These are phyloP conservation scores for Tetropium fuscum DNA, from an alignment of 2,888 invertebrate genomes.

Conservation along the genomic window DNA sequence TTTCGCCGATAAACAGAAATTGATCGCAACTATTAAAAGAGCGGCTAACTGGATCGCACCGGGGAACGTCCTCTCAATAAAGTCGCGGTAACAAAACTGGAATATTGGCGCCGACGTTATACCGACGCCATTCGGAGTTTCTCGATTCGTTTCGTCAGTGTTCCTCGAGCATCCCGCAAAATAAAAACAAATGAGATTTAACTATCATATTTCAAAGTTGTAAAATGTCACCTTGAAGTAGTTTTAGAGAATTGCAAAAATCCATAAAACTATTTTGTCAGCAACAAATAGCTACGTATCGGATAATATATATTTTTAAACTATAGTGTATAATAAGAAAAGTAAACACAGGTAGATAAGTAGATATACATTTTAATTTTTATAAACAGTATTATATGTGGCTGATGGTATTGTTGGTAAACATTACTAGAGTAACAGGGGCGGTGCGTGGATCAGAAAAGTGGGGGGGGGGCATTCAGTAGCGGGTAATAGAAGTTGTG, in stretches of 20 bases:
- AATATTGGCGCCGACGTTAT: constrained; percentile 55
- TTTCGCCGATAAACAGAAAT: constrained; percentile 29
- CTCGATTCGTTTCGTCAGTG: constrained; percentile 47
- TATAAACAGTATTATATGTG: no score
- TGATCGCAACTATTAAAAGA: constrained; percentile 24
- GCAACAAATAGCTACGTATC: no score
- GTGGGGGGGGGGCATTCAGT: no score
- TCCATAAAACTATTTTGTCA: no score
- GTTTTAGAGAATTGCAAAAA: neutral
- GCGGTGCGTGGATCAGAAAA: no score
- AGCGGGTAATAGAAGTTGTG: no score
- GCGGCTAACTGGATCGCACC: constrained; percentile 29
- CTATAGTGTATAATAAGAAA: no score
- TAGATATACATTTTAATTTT: no score
- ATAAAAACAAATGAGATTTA: constrained; percentile 36
- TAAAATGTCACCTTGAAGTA: constrained; percentile 3
- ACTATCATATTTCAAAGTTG: constrained; percentile 9
- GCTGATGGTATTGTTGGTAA: no score
- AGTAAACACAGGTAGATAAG: no score
- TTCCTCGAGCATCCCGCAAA: constrained; percentile 38
- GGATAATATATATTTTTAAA: no score
- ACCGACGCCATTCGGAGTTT: constrained; percentile 52
- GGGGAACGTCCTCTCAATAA: constrained; percentile 48
- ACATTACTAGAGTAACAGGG: no score
- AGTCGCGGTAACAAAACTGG: constrained; percentile 54